Evolutionary conservation across 2,113 vertebrate species (phyloP), one percentile per base, ranked within the genome.

Genomic region (Phalacrocorax brasilianus): DNA sequence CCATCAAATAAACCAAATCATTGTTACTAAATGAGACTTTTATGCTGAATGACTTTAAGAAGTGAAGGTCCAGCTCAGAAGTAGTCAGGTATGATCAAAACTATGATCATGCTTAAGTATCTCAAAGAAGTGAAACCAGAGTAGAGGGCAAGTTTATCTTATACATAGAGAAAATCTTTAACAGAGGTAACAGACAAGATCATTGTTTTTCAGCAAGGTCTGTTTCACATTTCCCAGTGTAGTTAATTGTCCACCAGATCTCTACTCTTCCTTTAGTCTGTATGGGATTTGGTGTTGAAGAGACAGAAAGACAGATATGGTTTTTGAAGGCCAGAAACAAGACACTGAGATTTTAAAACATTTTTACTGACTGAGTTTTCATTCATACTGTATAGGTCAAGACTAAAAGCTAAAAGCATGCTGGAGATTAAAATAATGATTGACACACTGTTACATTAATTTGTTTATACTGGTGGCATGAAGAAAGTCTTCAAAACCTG

Each of bases 391-490:
- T 16, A 26, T 18, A 49, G 75, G 75, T 20, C 28, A 96, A 61
- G 9, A 40, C 16, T 77, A 65, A 79, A 90, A 85, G 85, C 75
- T 63, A 77, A 76, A 97, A 91, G 18, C 52, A 86, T 52, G 21
- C 38, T 62, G 58, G 49, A 89, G 30, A 85, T 42, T 74, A 93
- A 96, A 96, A 63, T 14, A 67, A 16, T 24, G 11, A 20, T 59
- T 94, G 35, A 65, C 14, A 76, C 27, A 85, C 32, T 47, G 68
- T 75, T 91, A 67, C 8, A 49, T 50, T 95, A 87, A 94, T 95
- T 97, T 97, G 23, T 95, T 97, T 95, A 88, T 91, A 62, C 27
- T 66, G 23, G 50, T 70, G 40, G 55, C 81, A 86, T 77, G 76
- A 94, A 94, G 35, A 35, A 94, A 68, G 49, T 68, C 40, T 61